These are phyloP conservation scores for Aramus guarauna DNA, from an alignment of 2,113 vertebrate species.

Conservation along the genomic window DNA sequence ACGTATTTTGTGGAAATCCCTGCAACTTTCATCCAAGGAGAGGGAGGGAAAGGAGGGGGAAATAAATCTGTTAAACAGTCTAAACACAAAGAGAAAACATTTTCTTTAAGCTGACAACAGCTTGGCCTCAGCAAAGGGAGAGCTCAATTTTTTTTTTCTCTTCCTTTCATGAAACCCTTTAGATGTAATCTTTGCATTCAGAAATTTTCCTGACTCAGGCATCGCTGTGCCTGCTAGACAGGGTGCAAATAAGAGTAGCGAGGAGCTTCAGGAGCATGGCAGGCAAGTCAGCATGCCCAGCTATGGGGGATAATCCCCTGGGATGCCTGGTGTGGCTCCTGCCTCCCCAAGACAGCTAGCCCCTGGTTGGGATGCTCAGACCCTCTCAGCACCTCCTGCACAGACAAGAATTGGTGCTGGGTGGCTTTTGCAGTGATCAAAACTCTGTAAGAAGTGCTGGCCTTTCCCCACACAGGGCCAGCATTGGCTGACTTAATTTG, in stretches of 20 bases:
- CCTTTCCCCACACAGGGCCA: background rate
- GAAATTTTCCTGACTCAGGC: background rate
- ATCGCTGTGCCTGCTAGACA: background rate
- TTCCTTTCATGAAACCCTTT: background rate
- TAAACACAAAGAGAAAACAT: slow-evolving; percentile 38
- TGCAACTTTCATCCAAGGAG: slow-evolving; percentile 9
- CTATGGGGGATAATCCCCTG: background rate
- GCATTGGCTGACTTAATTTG: background rate
- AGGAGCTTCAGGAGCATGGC: background rate
- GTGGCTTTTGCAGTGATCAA: background rate
- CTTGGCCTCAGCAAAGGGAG: background rate
- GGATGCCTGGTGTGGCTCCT: background rate
- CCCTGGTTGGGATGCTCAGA: background rate
- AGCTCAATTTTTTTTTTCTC: background rate
- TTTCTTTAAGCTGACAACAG: slow-evolving; percentile 21
- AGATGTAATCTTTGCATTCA: background rate
- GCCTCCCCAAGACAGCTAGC: background rate
- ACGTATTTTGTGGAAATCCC: slow-evolving; percentile 50
- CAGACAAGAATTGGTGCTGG: rapidly evolving
- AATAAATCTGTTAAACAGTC: slow-evolving; percentile 42
- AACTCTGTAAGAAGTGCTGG: background rate
- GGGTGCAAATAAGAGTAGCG: background rate
- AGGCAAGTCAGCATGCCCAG: background rate
- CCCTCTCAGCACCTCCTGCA: background rate
- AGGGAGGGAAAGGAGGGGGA: background rate